phyloP scores from a whole-genome alignment of 2,797 vertebrate genomes.

The Eulemur mongoz region DNA sequence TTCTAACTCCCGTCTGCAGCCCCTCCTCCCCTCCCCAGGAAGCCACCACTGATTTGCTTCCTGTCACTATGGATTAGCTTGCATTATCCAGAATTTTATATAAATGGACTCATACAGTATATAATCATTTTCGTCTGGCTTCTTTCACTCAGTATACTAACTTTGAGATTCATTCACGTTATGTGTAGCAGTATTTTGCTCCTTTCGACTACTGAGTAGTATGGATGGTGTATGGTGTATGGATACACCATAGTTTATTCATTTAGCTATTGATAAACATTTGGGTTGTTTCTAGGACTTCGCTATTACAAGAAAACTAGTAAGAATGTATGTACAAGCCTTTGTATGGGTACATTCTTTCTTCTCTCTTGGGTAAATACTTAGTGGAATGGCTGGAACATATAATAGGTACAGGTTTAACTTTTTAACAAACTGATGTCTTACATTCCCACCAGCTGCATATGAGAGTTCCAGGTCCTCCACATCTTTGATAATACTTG shows the following conservation, averaged over 20 bases:
- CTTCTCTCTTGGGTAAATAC: neutral
- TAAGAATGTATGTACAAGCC: neutral
- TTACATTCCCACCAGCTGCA: neutral
- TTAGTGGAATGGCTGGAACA: neutral
- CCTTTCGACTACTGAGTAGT: neutral
- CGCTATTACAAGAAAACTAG: neutral
- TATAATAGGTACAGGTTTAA: neutral
- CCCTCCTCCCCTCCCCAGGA: fast-evolving
- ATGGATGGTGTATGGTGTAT: neutral
- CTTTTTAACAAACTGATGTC: neutral
- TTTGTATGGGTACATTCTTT: neutral
- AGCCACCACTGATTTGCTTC: neutral
- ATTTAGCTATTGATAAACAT: neutral
- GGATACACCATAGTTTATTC: neutral
- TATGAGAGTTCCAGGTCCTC: neutral
- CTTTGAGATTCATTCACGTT: neutral
- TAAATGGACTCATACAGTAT: neutral
- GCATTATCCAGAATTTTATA: neutral
- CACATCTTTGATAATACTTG: too few relatives aligned
- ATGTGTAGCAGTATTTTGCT: neutral
- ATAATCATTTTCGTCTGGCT: neutral
- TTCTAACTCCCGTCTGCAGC: too few relatives aligned
- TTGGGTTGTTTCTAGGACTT: neutral
- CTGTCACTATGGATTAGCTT: neutral
- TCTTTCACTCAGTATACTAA: neutral